Conservation (phyloP, 2,113 vertebrate genomes). For the Pangasianodon gigas region DNA sequence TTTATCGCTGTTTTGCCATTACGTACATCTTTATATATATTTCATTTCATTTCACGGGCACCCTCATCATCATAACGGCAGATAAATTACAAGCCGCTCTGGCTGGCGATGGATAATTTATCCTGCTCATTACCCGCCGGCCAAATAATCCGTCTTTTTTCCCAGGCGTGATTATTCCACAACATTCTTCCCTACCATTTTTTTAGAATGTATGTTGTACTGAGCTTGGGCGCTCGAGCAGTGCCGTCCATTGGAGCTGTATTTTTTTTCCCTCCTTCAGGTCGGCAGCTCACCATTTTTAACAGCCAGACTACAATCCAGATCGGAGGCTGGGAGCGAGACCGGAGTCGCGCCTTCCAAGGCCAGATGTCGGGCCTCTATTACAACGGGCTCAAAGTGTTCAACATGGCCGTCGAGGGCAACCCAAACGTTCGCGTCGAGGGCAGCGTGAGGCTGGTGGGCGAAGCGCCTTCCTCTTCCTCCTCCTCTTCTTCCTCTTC, state of each 20-base stretch:
- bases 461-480: slow-evolving; percentile 71
- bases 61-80: slow-evolving; percentile 85
- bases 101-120: slow-evolving; percentile 89
- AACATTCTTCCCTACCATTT: slow-evolving; percentile 53
- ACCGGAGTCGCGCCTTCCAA: slow-evolving; percentile 94
- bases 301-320: slow-evolving; percentile 99
- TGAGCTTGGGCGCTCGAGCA: neutral
- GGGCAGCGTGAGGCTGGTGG: slow-evolving; percentile 96
- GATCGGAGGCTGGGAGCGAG: slow-evolving; percentile 96
- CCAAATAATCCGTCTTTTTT: slow-evolving; percentile 85
- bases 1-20: slow-evolving; percentile 41
- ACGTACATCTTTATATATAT: slow-evolving; percentile 41
- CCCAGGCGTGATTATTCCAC: slow-evolving; percentile 71
- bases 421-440: slow-evolving; percentile 94
- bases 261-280: slow-evolving; percentile 87
- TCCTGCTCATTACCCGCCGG: slow-evolving; percentile 91
- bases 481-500: slow-evolving; percentile 82
- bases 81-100: slow-evolving; percentile 90
- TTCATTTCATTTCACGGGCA: slow-evolving; percentile 79
- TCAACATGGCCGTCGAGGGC: slow-evolving; percentile 98
- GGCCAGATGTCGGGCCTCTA: slow-evolving; percentile 99
- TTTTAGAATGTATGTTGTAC: slow-evolving; percentile 68
- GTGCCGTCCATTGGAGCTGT: slow-evolving; percentile 69
- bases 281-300: slow-evolving; percentile 99
- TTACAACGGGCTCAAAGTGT: slow-evolving; percentile 99